Evolutionary conservation across 2,113 vertebrate genomes (phyloP), one percentile per base, ranked within the genome.

Genomic region (Coregonus clupeaformis): DNA sequence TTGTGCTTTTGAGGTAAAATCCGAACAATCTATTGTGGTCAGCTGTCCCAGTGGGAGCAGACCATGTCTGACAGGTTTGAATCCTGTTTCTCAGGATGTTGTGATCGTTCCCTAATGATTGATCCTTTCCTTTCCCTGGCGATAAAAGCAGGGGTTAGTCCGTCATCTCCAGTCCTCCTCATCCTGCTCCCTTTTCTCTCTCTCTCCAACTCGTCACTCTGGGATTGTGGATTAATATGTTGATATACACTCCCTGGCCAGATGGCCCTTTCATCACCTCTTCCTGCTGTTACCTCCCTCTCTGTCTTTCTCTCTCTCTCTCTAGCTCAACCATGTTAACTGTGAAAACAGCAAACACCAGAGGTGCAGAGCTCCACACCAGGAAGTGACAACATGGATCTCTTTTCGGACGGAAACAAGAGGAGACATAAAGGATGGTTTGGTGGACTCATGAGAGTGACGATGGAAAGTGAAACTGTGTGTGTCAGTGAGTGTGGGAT

Each of bases 171-270:
- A 42, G 55, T 68, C 49, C 76, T 73, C 29, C 29, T 24, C 62
- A 65, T 64, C 73, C 72, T 85, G 11, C 2, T 57, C 71, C 55
- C 77, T 7, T 67, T 74, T 1, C 0, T 3, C 60, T 68, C 0
- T 1, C 42, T 49, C 79, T 72, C 68, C 82, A 75, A 81, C 67
- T 77, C 79, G 82, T 70, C 85, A 78, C 77, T 59, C 71, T 80
- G 82, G 70, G 84, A 71, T 67, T 36, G 72, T 57, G 74, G 86
- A 89, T 90, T 91, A 92, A 91, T 91, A 83, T 82, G 69, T 85
- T 76, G 81, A 90, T 85, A 81, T 82, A 80, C 79, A 89, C 72
- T 81, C 89, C 85, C 85, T 68, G 67, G 78, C 68, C 85, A 85
- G 83, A 87, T 81, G 82, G n/a, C 69, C 69, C 60, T 90, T 90